Percentiles rank a stretch among this genome's conserved stretches.
Evolutionary conservation across 2,113 vertebrate species (phyloP).

Genomic region (Embiotoca jacksoni): DNA sequence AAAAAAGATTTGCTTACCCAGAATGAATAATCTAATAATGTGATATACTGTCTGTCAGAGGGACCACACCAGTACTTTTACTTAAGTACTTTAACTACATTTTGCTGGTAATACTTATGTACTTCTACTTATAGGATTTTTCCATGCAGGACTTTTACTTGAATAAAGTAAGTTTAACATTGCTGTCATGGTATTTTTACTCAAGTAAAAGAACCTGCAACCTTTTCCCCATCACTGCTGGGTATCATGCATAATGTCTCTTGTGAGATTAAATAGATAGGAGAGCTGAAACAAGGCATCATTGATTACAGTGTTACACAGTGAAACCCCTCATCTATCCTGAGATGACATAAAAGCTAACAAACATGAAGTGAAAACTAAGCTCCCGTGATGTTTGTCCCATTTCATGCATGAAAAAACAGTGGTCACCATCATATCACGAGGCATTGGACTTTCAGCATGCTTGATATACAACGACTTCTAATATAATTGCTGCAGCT

Average conservation of each 20-base stretch:
- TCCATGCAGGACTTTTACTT: no score
- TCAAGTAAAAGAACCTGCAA: no score
- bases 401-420: conserved; percentile 8
- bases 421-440: conserved; percentile 22
- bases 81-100: no score
- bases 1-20: no score
- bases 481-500: no score
- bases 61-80: no score
- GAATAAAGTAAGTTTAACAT: no score
- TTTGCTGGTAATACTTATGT: no score
- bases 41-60: no score
- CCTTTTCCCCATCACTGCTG: not conserved
- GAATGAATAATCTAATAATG: no score
- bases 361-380: conserved; percentile 27
- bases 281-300: conserved; percentile 22
- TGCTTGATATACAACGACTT: not conserved
- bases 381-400: conserved; percentile 6
- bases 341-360: conserved; percentile 17
- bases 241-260: not conserved
- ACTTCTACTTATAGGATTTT: no score
- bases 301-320: conserved; percentile 15
- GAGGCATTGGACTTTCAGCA: not conserved
- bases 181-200: no score
- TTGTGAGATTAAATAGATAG: conserved; percentile 19
- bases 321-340: conserved; percentile 3